A percentile compares a stretch with the other conserved stretches of the same genome.
Evolutionary conservation across 2,113 vertebrate genomes (phyloP).

Genomic region (Hiodon tergisus): DNA sequence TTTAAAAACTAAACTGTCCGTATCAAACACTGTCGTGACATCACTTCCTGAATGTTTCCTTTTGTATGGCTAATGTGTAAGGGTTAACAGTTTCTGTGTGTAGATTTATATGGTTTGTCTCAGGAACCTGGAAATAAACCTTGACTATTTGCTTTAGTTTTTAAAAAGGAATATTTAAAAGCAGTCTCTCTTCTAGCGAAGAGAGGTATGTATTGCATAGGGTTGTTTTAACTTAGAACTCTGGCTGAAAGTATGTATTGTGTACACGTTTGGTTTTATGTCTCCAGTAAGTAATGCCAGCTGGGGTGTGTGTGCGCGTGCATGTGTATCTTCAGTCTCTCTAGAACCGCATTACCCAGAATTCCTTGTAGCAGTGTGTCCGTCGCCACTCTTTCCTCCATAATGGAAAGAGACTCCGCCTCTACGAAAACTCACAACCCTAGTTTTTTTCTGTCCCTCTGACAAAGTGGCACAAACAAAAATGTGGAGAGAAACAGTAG

Average conservation of each 20-base stretch:
- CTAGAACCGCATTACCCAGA: too few relatives aligned
- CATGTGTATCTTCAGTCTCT: slow-evolving; percentile 12
- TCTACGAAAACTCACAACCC: too few relatives aligned
- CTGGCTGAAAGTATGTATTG: background rate
- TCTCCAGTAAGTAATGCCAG: background rate
- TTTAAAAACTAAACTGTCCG: too few relatives aligned
- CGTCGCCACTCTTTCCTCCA: too few relatives aligned
- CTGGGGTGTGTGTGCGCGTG: background rate
- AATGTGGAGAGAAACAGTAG: too few relatives aligned
- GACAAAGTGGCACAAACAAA: too few relatives aligned
- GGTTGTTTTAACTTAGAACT: slow-evolving; percentile 4
- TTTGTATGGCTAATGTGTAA: background rate
- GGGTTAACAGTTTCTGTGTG: background rate
- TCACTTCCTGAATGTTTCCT: too few relatives aligned
- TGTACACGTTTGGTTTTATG: slow-evolving; percentile 1
- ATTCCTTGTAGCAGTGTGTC: too few relatives aligned
- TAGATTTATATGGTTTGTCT: background rate
- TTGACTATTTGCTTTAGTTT: background rate
- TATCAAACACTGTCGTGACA: too few relatives aligned
- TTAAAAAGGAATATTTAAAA: background rate
- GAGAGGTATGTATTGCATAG: background rate
- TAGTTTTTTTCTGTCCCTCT: too few relatives aligned
- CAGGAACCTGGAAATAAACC: background rate
- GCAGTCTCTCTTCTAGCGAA: background rate
- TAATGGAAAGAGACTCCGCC: too few relatives aligned